Evolutionary conservation across 2,888 invertebrate species (phyloP), one percentile per base, ranked within the genome.

Genomic region (Molorchus minor): DNA sequence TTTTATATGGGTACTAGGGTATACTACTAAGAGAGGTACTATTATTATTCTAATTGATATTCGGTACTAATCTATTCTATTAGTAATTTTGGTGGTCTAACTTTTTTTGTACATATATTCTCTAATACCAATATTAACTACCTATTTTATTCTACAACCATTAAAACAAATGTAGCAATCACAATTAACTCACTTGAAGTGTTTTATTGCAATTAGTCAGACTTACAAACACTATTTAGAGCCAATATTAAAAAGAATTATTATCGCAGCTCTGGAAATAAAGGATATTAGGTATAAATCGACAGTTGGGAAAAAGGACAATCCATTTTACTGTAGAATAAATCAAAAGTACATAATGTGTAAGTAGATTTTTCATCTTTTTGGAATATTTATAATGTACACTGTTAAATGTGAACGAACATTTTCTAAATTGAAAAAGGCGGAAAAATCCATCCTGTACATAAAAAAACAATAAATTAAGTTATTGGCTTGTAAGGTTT

Each of bases 111-210:
- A 58, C 55, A 63, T 62, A 68, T 63, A 61, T 54, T 61, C 60
- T 64, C 65, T 64, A 64, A 65, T 55, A 67, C 62, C 60, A 65
- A 52, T 64, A 58, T 58, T n/a, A 68, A 70, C 73, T 72, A 74
- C 72, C 62, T 61, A 64, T 62, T 66, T 65, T 63, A 65, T 69
- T 70, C 74, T 75, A 75, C 73, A 58, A 66, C 65, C 58, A 66
- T 61, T 66, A 70, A 69, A 61, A 66, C 64, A 74, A 71, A 64
- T 71, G 68, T 73, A 70, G 72, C 74, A 76, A 64, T 72, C 70
- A 77, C 74, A 78, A 69, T 73, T 65, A 79, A 77, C 75, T 77
- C 73, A 77, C 75, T 75, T 64, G 59, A 64, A 47, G 56, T 64
- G 55, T 36, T 58, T 69, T 67, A 70, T 69, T 70, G 67, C 66